These are phyloP conservation scores for Barypeithes pellucidus DNA, from an alignment of 2,888 invertebrate genomes.

Conservation along the genomic window DNA sequence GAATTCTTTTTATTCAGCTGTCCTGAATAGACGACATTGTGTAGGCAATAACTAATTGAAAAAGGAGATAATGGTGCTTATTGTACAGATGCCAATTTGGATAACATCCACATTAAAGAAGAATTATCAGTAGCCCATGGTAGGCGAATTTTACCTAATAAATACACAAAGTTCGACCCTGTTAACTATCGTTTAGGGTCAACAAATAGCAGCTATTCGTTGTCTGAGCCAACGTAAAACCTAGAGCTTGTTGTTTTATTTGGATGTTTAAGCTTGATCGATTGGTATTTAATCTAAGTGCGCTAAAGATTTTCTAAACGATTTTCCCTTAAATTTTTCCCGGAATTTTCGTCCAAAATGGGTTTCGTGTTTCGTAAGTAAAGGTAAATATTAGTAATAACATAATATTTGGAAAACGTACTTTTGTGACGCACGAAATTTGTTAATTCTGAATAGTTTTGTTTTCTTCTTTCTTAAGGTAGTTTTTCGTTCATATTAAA, in stretches of 20 bases:
- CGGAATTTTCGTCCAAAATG: not conserved
- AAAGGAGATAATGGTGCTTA: too few relatives aligned
- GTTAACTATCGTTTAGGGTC: slow-evolving; percentile 7
- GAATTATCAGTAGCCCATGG: too few relatives aligned
- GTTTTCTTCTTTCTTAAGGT: too few relatives aligned
- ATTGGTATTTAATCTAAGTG: slow-evolving; percentile 4
- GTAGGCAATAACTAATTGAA: too few relatives aligned
- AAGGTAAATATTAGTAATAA: not conserved
- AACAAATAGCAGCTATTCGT: slow-evolving; percentile 6
- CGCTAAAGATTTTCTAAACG: not conserved
- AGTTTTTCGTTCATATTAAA: not conserved
- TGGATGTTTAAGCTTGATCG: slow-evolving; percentile 17
- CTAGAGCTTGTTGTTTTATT: slow-evolving; percentile 12
- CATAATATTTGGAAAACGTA: not conserved
- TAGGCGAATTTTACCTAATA: too few relatives aligned
- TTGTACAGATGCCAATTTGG: too few relatives aligned
- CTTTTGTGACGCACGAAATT: not conserved
- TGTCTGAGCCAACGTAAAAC: slow-evolving; percentile 1
- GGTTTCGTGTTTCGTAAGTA: not conserved
- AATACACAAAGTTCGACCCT: too few relatives aligned
- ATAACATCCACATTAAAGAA: too few relatives aligned
- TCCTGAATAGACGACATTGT: too few relatives aligned
- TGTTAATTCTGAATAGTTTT: too few relatives aligned
- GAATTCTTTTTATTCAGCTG: too few relatives aligned
- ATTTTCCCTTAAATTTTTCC: slow-evolving; percentile 8